Evolutionary conservation across 2,797 vertebrate genomes (phyloP), one percentile per base, ranked within the genome.

Genomic region (Arvicola amphibius): DNA sequence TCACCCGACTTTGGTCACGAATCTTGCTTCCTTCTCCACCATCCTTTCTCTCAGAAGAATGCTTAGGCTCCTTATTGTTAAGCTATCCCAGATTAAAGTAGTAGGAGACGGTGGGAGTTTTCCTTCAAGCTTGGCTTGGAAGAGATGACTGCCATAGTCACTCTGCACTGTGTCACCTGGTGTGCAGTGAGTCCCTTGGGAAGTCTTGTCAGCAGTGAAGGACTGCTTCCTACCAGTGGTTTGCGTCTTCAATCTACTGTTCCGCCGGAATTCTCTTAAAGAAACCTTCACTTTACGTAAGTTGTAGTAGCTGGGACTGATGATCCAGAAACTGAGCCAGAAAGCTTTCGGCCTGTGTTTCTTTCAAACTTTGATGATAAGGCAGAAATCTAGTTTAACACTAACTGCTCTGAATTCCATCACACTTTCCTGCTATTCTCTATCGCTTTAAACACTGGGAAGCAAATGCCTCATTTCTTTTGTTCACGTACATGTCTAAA

Each of bases 381-480:
- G 67, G 23, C 59, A 59, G 90, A 92, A 93, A 65, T 91, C 16
- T 46, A 93, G 29, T 92, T 97, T 88, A 92, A 93, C 92, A 46
- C 85, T 89, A 67, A 92, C 23, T 88, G 25, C 51, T 37, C 19
- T 56, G 46, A 91, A 53, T 37, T 56, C 46, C 88, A 7, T 37
- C 25, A 51, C 6, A n/a, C 11, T 63, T 34, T 88, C 23, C 25
- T 94, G 0, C 53, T 94, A 80, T 74, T 94, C 43, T 71, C 34
- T 59, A 73, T 53, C 5, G 21, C 94, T 97, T 96, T 86, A 92
- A 95, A 81, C 46, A 27, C 13, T 37, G 25, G 46, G 69, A 90
- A 96, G 51, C 34, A 73, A 80, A 34, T 85, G 71, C 34, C 95
- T 96, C 78, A 79, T 94, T 95, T 87, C 51, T 93, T 94, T 63